Evolutionary conservation across 2,888 invertebrate genomes (phyloP), one percentile per base, ranked within the genome.

Genomic region (Elegia similella): DNA sequence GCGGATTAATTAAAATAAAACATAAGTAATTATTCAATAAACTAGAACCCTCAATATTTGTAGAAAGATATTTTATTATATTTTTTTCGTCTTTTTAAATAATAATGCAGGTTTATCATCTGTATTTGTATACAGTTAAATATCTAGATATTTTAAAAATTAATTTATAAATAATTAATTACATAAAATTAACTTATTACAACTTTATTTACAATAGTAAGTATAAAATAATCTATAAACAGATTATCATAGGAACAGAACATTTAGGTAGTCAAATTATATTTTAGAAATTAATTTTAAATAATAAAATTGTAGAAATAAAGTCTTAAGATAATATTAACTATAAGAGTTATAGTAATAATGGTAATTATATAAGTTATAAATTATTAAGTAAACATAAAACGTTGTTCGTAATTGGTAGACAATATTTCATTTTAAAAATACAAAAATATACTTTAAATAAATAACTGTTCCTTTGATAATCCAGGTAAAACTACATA

Each of bases 171-270:
- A 23, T 29, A 15, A 42, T n/a, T n/a, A 6, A 38, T 16, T 34
- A 8, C 34, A 38, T 17, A 17, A 43, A 43, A 30, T 15, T 30
- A 32, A 54, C 15, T 30, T 53, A 53, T 42, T 42, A 34, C 17
- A 16, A 50, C 6, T 50, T 15, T 50, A 50, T 50, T 53, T 53
- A 30, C 53, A 54, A 53, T 23, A 52, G 10, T 46, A 52, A 56
- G 57, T 46, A 59, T 60, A 46, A 59, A 58, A 55, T 61, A 66
- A 61, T 43, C n/a, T 30, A 42, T 7, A 6, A 13, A 10, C n/a
- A 12, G 16, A 50, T 50, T 50, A 50, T 50, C 50, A 34, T 17
- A 50, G 15, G 38, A 50, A 50, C n/a, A 15, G 15, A 32, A 8
- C 8, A 34, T 7, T 7, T 6, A 10, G 12, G 12, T 44, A 17